These are phyloP conservation scores for Conus canariensis DNA, from an alignment of 2,888 invertebrate genomes.

Conservation along the genomic window DNA sequence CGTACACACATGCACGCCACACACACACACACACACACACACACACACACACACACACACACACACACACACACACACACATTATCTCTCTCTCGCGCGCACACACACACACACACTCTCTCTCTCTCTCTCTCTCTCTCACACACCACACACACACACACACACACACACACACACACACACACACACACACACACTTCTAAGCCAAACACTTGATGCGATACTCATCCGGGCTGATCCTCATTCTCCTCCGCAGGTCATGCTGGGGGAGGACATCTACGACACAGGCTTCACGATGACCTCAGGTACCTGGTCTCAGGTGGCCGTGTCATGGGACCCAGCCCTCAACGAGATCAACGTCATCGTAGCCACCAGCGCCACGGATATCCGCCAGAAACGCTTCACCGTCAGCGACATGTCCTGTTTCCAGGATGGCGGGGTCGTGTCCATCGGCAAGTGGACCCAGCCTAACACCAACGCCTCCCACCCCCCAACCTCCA, in stretches of 20 bases:
- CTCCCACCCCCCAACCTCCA: background rate
- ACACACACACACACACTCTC: no score
- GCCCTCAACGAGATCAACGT: background rate
- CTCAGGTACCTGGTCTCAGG: background rate
- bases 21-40: no score
- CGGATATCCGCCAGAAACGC: background rate
- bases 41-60: no score
- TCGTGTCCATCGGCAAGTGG: slow-evolving; percentile 25
- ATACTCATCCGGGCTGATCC: no score
- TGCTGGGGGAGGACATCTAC: background rate
- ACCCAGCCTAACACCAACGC: slow-evolving; percentile 19
- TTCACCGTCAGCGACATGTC: background rate
- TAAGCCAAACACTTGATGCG: no score
- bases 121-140: no score
- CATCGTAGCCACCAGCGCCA: background rate
- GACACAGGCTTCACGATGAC: slow-evolving; percentile 2
- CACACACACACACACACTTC: no score
- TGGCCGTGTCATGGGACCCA: slow-evolving; percentile 20
- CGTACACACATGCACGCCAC: no score
- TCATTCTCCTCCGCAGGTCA: background rate
- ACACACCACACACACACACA: no score
- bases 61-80: no score
- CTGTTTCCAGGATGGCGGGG: slow-evolving; percentile 1
- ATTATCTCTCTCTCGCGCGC: no score
- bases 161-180: no score